phyloP scores from a whole-genome alignment of 2,888 invertebrate genomes.

The Oxyteleia sp. region DNA sequence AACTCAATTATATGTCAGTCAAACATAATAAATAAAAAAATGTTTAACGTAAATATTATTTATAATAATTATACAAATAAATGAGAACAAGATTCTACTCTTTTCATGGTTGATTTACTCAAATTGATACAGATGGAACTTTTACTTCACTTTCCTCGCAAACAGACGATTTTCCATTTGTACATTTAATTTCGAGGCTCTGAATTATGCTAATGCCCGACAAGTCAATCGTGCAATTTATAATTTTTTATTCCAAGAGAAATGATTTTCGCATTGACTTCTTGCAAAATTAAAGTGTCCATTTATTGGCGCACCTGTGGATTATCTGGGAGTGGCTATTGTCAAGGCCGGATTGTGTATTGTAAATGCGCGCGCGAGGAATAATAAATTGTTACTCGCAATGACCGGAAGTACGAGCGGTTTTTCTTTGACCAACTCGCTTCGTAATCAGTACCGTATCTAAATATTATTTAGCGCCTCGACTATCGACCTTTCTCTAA shows the following conservation, averaged over 20 bases:
- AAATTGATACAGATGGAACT: no score
- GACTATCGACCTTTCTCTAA: constrained; percentile 47
- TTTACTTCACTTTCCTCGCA: no score
- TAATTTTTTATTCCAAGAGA: constrained; percentile 1
- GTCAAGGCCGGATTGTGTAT: constrained; percentile 61
- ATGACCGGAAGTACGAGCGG: constrained; percentile 60
- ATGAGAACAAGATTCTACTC: no score
- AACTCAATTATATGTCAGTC: no score
- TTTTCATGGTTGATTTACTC: no score
- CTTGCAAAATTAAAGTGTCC: constrained; percentile 19
- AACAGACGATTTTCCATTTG: background rate
- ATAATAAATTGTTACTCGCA: constrained; percentile 58
- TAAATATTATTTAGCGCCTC: constrained; percentile 32
- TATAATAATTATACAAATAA: no score
- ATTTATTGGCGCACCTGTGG: constrained; percentile 50
- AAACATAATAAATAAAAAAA: no score
- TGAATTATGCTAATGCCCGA: background rate
- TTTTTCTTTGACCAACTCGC: constrained; percentile 49
- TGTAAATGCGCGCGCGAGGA: constrained; percentile 51
- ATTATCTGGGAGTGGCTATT: constrained; percentile 67
- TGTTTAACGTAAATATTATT: no score
- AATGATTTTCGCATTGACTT: constrained; percentile 22
- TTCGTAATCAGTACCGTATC: constrained; percentile 27
- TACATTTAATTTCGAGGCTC: background rate
- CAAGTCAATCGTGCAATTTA: no score